A percentile compares a stretch with the other conserved stretches of the same genome.
phyloP scores from a whole-genome alignment of 2,888 invertebrate species.

The Andrena hattorfiana region DNA sequence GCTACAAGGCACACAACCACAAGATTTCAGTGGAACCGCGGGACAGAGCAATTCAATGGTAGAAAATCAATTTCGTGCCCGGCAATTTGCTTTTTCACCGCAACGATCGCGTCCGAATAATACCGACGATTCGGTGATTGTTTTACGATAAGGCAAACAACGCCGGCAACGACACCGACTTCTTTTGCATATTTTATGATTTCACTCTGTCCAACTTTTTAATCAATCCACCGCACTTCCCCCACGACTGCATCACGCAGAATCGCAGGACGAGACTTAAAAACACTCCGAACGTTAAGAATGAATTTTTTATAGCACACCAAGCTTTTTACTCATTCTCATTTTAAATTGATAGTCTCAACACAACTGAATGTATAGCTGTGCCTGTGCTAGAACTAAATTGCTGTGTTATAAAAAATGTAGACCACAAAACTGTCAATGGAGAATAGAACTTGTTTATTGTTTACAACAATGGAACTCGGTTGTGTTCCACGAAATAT shows the following conservation, averaged over 20 bases:
- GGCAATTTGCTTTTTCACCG: conserved; percentile 61
- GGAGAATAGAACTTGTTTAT: no score
- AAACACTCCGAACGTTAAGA: not conserved
- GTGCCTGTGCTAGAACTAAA: no score
- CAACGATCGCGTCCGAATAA: conserved; percentile 55
- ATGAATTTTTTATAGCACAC: not conserved
- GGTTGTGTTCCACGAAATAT: no score
- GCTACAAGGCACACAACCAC: conserved; percentile 31
- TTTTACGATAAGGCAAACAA: conserved; percentile 59
- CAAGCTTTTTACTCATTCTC: not conserved
- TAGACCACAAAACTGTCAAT: no score
- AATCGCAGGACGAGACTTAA: not conserved
- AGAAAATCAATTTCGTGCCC: conserved; percentile 64
- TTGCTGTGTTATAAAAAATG: no score
- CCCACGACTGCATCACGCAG: conserved; percentile 5
- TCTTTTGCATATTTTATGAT: conserved; percentile 49
- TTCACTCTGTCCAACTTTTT: not conserved
- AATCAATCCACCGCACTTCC: not conserved
- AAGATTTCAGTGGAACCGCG: conserved; percentile 21
- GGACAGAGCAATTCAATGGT: conserved; percentile 46
- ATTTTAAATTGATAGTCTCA: no score
- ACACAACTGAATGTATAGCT: no score
- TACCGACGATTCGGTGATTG: conserved; percentile 53
- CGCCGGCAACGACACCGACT: conserved; percentile 17
- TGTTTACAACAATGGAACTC: no score